Percentiles rank a stretch among this genome's conserved stretches.
phyloP scores from a whole-genome alignment of 2,888 invertebrate species.

The Agonopterix subpropinquella region DNA sequence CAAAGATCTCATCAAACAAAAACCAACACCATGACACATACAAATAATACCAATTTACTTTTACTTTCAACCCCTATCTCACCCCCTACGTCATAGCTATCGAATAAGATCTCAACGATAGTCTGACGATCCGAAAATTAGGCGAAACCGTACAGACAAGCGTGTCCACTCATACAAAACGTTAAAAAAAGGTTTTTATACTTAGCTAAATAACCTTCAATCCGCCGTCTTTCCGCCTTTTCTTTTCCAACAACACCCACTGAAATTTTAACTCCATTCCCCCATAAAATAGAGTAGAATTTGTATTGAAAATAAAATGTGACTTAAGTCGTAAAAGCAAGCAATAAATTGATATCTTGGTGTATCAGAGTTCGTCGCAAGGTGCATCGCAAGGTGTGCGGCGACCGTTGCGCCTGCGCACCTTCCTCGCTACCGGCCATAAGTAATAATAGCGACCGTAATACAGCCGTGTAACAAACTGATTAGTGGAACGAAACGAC shows the following conservation, averaged over 20 bases:
- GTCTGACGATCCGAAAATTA: conserved; percentile 34
- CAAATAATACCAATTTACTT: conserved; percentile 30
- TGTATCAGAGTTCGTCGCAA: conserved; percentile 58
- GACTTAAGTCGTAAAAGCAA: conserved; percentile 23
- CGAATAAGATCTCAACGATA: conserved; percentile 54
- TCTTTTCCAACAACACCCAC: background rate
- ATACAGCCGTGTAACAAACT: conserved; percentile 56
- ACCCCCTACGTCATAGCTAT: conserved; percentile 23
- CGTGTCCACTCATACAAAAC: conserved; percentile 65
- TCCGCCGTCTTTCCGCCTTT: conserved; percentile 58
- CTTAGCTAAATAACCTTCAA: conserved; percentile 57
- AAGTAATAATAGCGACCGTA: conserved; percentile 44
- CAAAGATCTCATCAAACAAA: conserved; percentile 1
- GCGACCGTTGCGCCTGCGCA: conserved; percentile 58
- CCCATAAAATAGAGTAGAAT: background rate
- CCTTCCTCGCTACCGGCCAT: conserved; percentile 33
- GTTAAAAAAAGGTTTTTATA: conserved; percentile 54
- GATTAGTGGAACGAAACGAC: conserved; percentile 53
- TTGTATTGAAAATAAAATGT: conserved; percentile 2
- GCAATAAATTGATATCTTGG: conserved; percentile 55
- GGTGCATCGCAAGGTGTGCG: conserved; percentile 66
- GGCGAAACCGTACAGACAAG: conserved; percentile 55
- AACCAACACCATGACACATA: conserved; percentile 37
- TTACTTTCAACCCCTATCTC: conserved; percentile 6
- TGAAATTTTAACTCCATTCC: too few relatives aligned